Percentiles rank a stretch among this genome's conserved stretches.
phyloP scores from a whole-genome alignment of 2,113 vertebrate species.

The Tychaedon coryphoeus region DNA sequence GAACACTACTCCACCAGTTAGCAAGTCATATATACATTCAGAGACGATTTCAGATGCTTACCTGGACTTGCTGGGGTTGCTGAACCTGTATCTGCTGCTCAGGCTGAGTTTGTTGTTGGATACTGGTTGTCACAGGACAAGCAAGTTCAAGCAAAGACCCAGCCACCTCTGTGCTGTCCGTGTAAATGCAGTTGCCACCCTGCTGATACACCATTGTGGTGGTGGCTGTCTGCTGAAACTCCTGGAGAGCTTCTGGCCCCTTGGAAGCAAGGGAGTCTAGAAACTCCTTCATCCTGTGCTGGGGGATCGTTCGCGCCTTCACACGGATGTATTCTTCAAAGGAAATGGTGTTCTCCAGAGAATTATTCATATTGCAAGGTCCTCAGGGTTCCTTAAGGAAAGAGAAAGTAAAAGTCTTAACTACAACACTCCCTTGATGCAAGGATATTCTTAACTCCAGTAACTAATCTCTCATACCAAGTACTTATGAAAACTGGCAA shows the following conservation, averaged over 20 bases:
- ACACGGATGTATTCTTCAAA: conserved; percentile 98
- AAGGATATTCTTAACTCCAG: background rate
- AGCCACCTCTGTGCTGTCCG: conserved; percentile 98
- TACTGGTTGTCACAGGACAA: conserved; percentile 89
- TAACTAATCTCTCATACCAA: background rate
- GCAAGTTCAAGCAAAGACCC: conserved; percentile 96
- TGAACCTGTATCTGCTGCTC: conserved; percentile 82
- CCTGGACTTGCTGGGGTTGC: conserved; percentile 83
- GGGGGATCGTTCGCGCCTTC: conserved; percentile 94
- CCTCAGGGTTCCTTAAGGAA: conserved; percentile 71
- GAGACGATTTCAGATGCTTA: conserved; percentile 40
- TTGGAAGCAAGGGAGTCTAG: conserved; percentile 94
- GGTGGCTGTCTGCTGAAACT: conserved; percentile 91
- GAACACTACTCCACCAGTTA: background rate
- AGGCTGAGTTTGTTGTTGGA: conserved; percentile 79
- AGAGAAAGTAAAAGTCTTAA: conserved; percentile 50
- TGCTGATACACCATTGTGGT: conserved; percentile 97
- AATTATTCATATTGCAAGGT: conserved; percentile 94
- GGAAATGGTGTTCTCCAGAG: conserved; percentile 96
- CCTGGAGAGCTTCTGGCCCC: conserved; percentile 94
- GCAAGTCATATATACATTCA: background rate
- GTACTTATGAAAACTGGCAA: background rate
- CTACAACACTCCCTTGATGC: background rate
- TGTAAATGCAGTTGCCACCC: conserved; percentile 92
- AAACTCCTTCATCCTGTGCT: conserved; percentile 99